Evolutionary conservation across 2,797 vertebrate genomes (phyloP), one percentile per base, ranked within the genome.

Genomic region (Champsocephalus esox): DNA sequence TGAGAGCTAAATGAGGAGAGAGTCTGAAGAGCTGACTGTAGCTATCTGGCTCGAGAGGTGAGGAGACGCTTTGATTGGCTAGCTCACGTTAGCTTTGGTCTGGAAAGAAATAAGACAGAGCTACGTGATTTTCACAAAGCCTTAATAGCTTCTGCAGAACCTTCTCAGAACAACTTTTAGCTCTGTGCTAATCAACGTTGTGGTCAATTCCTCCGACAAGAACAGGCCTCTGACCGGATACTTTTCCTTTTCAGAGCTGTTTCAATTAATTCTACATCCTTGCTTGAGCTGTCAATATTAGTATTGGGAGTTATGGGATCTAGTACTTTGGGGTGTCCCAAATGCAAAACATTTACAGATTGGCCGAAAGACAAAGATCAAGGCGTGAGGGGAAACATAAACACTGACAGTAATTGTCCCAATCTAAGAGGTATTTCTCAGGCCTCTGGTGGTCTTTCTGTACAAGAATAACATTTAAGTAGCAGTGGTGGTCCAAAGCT

Each of bases 21-120:
- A 48, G 72, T 79, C 66, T 83, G 79, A 87, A 83, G 80, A 80
- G 82, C 76, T 73, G 69, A 75, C 66, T 57, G 46, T n/a, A 58
- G 52, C 48, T 44, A 55, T 72, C 66, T 73, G 6, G 0, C 64
- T 51, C 41, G 28, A 14, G 73, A 76, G 78, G 80, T 74, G 76
- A 83, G 61, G 63, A 60, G 63, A 71, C 41, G 38, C 75, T 73
- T 72, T 66, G 80, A 63, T 71, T 54, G 73, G 57, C 59, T 44
- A 59, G 46, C 41, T 60, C 51, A 48, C 10, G 41, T 44, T 66
- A 34, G 57, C 51, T 63, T 4, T 11, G 44, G 66, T 71, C 66
- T 80, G 73, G 72, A 73, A 19, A 62, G 1, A 14, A 55, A 79
- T 81, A 62, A 80, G 46, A 63, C 45, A 16, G 21, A 49, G 52